Base-by-base conservation (phyloP, 2,797 vertebrate species). In the Myotis findleyi region DNA sequence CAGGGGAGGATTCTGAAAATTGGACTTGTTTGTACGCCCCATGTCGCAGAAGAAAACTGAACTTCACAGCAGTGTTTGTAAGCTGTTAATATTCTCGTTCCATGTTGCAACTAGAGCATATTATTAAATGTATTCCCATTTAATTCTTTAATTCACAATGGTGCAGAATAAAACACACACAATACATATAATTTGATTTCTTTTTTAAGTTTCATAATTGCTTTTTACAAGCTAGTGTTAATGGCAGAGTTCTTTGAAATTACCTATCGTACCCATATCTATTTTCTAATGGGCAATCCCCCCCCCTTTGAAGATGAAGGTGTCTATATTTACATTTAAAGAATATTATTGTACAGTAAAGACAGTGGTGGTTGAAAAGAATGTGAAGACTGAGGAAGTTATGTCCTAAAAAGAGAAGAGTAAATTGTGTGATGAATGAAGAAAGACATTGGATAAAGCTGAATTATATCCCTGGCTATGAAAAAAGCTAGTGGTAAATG, bases 281-380 rank as follows among this genome's bases (percentile, higher is more conserved):
- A 91, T 98, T 91, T 86, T 96, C 92, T 12, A 76, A 80, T 68
- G 87, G 44, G 57, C 30, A 4, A 47, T 71, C 27, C 57, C 27
- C 51, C 41, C 27, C 57, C 27, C 51, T 38, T 57, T 79, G 81
- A 80, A 91, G 86, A 71, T 92, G 69, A 91, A 11, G 1, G 23
- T 91, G 89, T 97, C 96, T 98, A 86, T 96, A 98, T 97, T 97
- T 96, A 98, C 96, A 94, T 57, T 75, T 79, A 95, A 69, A 30
- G 72, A 81, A 86, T 89, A 86, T 64, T 97, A 73, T 47, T 97
- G 93, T 96, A 91, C 97, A 92, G 97, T 92, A 88, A 96, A 87
- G 68, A 69, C 91, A 97, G 49, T 87, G 97, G 89, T 90, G 95
- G 96, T 53, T 93, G 96, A 95, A 84, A 97, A 97, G 97, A 90